A percentile compares a stretch with the other conserved stretches of the same genome.
Conservation (phyloP, 64 coral and sea anemone species). For the Acropora yongei region DNA sequence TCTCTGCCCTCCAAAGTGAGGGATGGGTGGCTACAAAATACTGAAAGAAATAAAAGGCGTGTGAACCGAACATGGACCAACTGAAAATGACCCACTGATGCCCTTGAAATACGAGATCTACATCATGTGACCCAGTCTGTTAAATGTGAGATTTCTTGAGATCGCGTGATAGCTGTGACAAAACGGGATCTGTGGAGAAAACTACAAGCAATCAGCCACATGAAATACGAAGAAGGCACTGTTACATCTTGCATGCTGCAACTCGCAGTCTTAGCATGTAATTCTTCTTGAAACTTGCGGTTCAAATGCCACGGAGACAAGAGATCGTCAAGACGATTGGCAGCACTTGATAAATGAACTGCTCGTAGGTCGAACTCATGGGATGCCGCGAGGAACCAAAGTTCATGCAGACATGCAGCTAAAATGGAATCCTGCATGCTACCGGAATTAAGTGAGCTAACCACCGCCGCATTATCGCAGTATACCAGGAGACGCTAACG, state of each 20-base stretch:
- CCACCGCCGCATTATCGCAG: conserved; percentile 47
- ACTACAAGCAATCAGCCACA: conserved; percentile 11
- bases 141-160: conserved; percentile 21
- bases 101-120: background rate
- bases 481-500: conserved; percentile 10
- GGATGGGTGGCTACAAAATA: too few species aligned
- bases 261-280: background rate
- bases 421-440: conserved; percentile 10
- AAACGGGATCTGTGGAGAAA: conserved; percentile 15
- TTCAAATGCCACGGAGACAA: conserved; percentile 51
- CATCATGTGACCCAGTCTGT: background rate
- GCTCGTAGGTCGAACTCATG: conserved; percentile 32
- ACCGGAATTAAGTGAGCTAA: conserved; percentile 16
- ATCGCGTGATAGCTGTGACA: conserved; percentile 7
- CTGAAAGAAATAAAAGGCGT: too few species aligned
- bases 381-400: conserved; percentile 10
- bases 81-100: too few species aligned
- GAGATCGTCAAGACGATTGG: conserved; percentile 33
- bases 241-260: conserved; percentile 2
- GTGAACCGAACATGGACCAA: too few species aligned
- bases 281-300: background rate
- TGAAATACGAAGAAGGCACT: background rate
- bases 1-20: background rate
- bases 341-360: conserved; percentile 1
- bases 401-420: background rate